Evolutionary conservation across 2,888 invertebrate genomes (phyloP).

Genomic region (Cecidostiba fungosa): DNA sequence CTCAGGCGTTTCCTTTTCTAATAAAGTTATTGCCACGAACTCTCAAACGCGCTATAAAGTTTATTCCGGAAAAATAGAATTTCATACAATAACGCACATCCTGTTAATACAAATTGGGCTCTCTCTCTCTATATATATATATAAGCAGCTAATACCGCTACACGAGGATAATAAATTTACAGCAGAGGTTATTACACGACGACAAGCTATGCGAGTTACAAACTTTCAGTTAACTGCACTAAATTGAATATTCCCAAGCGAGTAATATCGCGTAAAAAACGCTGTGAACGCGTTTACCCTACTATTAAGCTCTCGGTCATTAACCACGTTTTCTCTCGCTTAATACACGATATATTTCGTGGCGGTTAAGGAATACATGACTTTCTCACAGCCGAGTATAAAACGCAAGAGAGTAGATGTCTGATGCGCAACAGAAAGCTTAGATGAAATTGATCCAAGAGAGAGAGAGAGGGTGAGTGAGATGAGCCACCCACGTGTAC

Average conservation of each 20-base stretch:
- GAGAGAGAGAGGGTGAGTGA: not conserved
- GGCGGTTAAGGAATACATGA: not conserved
- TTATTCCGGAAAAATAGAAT: not conserved
- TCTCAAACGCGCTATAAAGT: not conserved
- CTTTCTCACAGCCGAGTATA: not conserved
- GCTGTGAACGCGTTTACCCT: not conserved
- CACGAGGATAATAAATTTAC: not conserved
- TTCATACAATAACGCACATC: not conserved
- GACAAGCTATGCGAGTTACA: not conserved
- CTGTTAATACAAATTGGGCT: not conserved
- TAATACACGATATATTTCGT: no score
- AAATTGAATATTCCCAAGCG: not conserved
- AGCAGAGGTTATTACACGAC: not conserved
- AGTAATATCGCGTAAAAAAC: not conserved
- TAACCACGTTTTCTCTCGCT: not conserved
- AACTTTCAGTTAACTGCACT: not conserved
- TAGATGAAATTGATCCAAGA: not conserved
- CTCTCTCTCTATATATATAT: no score
- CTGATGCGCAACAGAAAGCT: not conserved
- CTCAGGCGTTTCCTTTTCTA: not conserved
- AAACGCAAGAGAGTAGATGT: not conserved
- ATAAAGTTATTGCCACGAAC: not conserved
- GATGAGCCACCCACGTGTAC: not conserved
- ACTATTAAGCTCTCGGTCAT: not conserved
- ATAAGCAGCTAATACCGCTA: not conserved